phyloP scores from a whole-genome alignment of 2,888 invertebrate genomes.

The Pantelozetes paolii region DNA sequence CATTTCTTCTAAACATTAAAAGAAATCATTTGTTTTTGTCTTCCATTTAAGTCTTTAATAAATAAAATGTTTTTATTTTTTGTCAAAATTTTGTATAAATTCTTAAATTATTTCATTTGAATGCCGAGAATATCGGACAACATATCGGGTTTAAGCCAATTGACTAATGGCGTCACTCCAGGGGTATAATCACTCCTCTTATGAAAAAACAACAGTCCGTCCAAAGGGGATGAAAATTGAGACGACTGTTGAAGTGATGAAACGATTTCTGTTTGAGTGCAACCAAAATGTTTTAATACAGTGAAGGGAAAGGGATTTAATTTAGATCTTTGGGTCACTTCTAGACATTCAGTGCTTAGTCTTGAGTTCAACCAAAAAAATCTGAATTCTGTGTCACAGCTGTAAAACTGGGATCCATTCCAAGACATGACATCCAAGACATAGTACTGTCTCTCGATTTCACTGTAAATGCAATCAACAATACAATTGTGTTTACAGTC shows the following conservation, averaged over 20 bases:
- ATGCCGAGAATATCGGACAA: conserved; percentile 67
- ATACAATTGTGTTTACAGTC: conserved; percentile 61
- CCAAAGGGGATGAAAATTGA: conserved; percentile 52
- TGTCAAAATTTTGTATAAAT: too few relatives aligned
- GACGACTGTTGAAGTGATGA: neutral
- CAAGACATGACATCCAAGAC: conserved; percentile 78
- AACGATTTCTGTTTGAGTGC: neutral
- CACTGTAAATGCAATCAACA: conserved; percentile 75
- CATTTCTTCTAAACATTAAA: too few relatives aligned
- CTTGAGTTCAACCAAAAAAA: conserved; percentile 76
- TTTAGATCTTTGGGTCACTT: neutral
- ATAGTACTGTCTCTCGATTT: conserved; percentile 63
- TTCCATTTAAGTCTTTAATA: too few relatives aligned
- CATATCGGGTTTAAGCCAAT: conserved; percentile 89
- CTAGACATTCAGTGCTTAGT: conserved; percentile 56
- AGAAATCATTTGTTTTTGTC: too few relatives aligned
- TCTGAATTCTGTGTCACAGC: conserved; percentile 72
- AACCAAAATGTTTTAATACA: conserved; percentile 3
- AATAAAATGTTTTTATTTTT: too few relatives aligned
- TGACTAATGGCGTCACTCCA: conserved; percentile 78
- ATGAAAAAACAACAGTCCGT: conserved; percentile 89
- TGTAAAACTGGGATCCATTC: conserved; percentile 61
- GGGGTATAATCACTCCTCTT: conserved; percentile 70
- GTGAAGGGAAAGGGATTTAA: neutral
- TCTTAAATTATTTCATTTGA: conserved; percentile 35